phyloP scores from a whole-genome alignment of 1,140 invertebrate genomes.

The Drosophila albomicans region DNA sequence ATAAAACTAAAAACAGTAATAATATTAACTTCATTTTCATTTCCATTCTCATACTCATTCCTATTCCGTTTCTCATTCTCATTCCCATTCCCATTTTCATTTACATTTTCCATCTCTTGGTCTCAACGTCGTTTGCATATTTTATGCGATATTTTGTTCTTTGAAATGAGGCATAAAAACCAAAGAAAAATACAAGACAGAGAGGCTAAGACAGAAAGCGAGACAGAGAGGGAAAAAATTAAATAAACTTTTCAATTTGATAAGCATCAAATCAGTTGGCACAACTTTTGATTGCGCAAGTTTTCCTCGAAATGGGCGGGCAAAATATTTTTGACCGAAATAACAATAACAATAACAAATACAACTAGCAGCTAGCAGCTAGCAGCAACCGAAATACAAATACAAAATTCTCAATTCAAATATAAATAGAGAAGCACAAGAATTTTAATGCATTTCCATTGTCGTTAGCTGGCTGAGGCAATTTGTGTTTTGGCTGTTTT shows the following conservation, averaged over 20 bases:
- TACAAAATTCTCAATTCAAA: neutral
- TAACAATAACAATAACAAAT: slow-evolving; percentile 51
- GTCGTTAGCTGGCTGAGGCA: slow-evolving; percentile 27
- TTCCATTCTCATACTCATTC: slow-evolving; percentile 48
- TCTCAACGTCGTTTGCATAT: slow-evolving; percentile 64
- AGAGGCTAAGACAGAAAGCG: neutral
- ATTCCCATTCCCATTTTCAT: neutral
- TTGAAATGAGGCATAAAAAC: slow-evolving; percentile 50
- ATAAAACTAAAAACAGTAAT: slow-evolving; percentile 84
- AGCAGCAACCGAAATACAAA: slow-evolving; percentile 35
- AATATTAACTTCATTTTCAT: slow-evolving; percentile 83
- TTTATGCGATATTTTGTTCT: slow-evolving; percentile 55
- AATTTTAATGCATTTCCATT: slow-evolving; percentile 80
- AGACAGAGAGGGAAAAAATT: slow-evolving; percentile 14
- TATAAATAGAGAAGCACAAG: slow-evolving; percentile 33
- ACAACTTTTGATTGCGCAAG: slow-evolving; percentile 80
- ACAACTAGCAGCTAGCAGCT: neutral
- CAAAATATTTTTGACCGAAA: slow-evolving; percentile 65
- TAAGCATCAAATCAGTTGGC: slow-evolving; percentile 72
- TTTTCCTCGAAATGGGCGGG: slow-evolving; percentile 48
- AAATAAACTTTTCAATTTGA: slow-evolving; percentile 77
- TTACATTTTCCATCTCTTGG: slow-evolving; percentile 25
- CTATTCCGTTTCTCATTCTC: neutral
- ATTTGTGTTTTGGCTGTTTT: slow-evolving; percentile 8
- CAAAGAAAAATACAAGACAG: slow-evolving; percentile 10